These are phyloP conservation scores for Lampris incognitus DNA, from an alignment of 2,113 vertebrate species.

Conservation along the genomic window DNA sequence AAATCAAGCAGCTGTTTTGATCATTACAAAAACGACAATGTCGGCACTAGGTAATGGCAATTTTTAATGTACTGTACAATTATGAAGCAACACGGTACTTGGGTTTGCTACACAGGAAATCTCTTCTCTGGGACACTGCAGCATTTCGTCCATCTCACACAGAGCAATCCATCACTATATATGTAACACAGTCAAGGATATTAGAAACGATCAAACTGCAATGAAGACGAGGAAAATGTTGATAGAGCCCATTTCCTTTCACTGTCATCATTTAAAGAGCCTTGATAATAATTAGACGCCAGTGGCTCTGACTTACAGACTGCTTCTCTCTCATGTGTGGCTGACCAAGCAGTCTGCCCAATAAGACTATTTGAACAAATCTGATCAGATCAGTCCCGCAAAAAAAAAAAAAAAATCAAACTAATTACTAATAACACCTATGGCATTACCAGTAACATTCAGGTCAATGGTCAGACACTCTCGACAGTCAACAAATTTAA, in stretches of 20 bases:
- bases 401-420: no score
- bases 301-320: no score
- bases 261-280: not conserved
- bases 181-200: conserved; percentile 86
- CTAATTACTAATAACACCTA: no score
- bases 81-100: conserved; percentile 75
- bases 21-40: not conserved
- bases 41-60: not conserved
- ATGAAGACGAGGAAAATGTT: not conserved
- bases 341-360: no score
- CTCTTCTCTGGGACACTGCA: conserved; percentile 87
- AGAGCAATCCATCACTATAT: conserved; percentile 93
- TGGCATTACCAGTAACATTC: no score
- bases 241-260: conserved; percentile 7
- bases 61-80: not conserved
- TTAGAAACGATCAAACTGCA: not conserved
- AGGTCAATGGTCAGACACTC: no score
- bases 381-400: no score
- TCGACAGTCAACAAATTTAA: no score
- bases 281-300: conserved; percentile 8
- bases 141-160: conserved; percentile 90
- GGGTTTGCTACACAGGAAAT: conserved; percentile 88
- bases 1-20: conserved; percentile 65
- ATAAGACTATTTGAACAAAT: no score
- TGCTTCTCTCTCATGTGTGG: no score